Percentiles rank a stretch among this genome's conserved stretches.
phyloP scores from a whole-genome alignment of 2,113 vertebrate genomes.

The Sapayoa aenigma region DNA sequence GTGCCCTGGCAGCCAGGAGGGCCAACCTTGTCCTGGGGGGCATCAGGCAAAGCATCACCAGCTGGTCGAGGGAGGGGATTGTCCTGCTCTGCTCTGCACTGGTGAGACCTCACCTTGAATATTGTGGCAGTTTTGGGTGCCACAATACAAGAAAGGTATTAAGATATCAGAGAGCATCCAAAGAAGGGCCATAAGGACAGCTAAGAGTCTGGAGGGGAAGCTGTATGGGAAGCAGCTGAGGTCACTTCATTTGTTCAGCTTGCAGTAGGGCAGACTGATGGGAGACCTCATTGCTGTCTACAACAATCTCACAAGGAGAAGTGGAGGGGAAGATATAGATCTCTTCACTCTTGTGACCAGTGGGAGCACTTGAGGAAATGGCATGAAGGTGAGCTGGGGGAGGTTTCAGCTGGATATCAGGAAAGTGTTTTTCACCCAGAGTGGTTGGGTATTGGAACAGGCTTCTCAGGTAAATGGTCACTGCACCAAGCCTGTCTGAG shows the following conservation, averaged over 20 bases:
- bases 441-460: not conserved
- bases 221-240: not conserved
- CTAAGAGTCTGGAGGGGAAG: not conserved
- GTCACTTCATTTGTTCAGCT: not conserved
- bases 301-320: rapidly evolving
- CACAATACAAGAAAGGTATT: not conserved
- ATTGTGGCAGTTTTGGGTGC: not conserved
- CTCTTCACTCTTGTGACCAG: not conserved
- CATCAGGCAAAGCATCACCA: rapidly evolving
- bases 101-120: rapidly evolving
- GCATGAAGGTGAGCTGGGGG: not conserved
- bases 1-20: not conserved
- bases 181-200: not conserved
- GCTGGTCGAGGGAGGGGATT: rapidly evolving
- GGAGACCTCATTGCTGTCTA: not conserved
- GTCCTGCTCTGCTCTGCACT: rapidly evolving
- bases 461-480: not conserved
- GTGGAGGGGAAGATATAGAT: not conserved
- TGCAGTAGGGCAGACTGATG: not conserved
- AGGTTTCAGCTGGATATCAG: not conserved
- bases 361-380: not conserved
- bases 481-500: not conserved
- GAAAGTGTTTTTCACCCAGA: not conserved
- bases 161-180: not conserved
- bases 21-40: rapidly evolving